phyloP scores from a whole-genome alignment of 2,797 vertebrate species.

The Megaceryle alcyon region DNA sequence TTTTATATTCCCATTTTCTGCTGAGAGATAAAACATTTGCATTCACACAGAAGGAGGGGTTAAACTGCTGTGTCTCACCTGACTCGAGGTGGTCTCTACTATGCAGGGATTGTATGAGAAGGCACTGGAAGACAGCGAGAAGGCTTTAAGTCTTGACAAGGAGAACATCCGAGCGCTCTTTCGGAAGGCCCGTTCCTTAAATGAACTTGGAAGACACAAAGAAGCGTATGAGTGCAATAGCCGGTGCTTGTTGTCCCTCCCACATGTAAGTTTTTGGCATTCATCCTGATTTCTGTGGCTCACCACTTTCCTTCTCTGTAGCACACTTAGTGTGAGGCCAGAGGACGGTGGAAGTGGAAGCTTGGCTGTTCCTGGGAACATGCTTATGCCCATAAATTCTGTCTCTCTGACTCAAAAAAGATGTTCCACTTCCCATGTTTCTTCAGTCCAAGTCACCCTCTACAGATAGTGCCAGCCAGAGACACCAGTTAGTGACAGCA shows the following conservation, averaged over 20 bases:
- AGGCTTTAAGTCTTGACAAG: conserved; percentile 79
- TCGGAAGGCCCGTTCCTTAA: conserved; percentile 90
- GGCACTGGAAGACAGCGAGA: conserved; percentile 93
- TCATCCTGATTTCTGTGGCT: not conserved
- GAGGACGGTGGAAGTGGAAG: not conserved
- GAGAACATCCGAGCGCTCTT: conserved; percentile 92
- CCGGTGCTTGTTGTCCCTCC: conserved; percentile 91
- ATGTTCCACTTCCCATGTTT: not conserved
- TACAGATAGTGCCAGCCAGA: not conserved
- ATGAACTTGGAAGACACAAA: conserved; percentile 90
- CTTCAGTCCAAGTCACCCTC: not conserved
- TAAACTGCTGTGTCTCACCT: not conserved
- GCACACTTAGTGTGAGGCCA: not conserved
- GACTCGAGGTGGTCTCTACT: not conserved
- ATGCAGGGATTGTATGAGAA: conserved; percentile 91
- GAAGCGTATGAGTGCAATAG: conserved; percentile 97
- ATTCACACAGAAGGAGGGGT: not conserved
- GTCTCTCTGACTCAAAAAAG: not conserved
- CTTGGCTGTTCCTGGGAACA: not conserved
- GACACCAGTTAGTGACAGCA: not conserved
- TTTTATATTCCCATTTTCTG: not conserved
- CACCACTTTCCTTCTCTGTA: not conserved
- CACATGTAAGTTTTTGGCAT: conserved; percentile 83
- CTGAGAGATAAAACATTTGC: not conserved
- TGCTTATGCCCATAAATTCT: not conserved